phyloP scores from a whole-genome alignment of 2,888 invertebrate species.

The Eulithis prunata region DNA sequence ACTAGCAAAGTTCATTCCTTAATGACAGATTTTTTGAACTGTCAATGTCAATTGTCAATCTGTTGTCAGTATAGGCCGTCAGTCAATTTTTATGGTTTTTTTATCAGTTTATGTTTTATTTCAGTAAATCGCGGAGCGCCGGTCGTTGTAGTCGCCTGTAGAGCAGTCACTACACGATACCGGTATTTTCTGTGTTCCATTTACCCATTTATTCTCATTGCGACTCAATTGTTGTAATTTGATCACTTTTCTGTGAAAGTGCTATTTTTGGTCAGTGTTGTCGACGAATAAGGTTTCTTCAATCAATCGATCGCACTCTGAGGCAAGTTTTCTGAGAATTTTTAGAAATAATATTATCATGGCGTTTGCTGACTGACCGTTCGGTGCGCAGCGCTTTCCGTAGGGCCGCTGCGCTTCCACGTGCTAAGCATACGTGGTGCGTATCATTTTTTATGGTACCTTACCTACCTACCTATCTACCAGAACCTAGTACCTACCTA shows the following conservation, averaged over 20 bases:
- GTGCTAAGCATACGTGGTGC: conserved; percentile 56
- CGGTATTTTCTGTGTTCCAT: conserved; percentile 68
- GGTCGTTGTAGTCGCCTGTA: conserved; percentile 70
- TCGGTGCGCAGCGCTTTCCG: conserved; percentile 47
- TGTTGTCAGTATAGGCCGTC: neutral
- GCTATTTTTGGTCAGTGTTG: conserved; percentile 60
- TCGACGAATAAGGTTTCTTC: conserved; percentile 59
- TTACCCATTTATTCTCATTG: conserved; percentile 48
- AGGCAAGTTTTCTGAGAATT: conserved; percentile 65
- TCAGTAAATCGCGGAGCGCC: conserved; percentile 72
- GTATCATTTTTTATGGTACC: neutral
- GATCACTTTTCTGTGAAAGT: conserved; percentile 67
- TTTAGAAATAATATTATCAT: conserved; percentile 50
- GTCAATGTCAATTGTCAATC: neutral
- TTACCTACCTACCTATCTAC: too few relatives aligned
- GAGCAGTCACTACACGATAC: conserved; percentile 69
- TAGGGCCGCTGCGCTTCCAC: conserved; percentile 51
- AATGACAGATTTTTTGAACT: conserved; percentile 9
- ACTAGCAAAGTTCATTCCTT: conserved; percentile 4
- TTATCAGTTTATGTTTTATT: conserved; percentile 2
- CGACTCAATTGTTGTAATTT: conserved; percentile 54
- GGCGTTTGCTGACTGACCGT: conserved; percentile 36
- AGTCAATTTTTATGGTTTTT: neutral
- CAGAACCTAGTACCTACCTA: too few relatives aligned
- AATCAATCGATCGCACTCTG: conserved; percentile 65